Evolutionary conservation across 2,888 invertebrate species (phyloP), one percentile per base, ranked within the genome.

Genomic region (Biston stratarius): DNA sequence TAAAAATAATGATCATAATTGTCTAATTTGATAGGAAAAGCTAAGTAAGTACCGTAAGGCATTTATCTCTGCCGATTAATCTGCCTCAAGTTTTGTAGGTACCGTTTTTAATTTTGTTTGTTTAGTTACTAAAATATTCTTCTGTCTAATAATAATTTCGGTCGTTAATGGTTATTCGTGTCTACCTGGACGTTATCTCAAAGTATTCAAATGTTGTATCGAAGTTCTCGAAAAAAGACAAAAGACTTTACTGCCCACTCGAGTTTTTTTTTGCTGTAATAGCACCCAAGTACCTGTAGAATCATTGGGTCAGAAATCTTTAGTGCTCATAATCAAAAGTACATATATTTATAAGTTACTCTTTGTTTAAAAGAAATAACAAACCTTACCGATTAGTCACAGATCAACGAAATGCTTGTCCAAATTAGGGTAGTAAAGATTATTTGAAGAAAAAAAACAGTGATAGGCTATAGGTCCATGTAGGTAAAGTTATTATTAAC

Each of bases 181-280:
- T 61, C 38, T 64, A 64, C 59, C 59, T 64, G 53, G 53, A 49
- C 15, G 40, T 64, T 64, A 64, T 59, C 58, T 64, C 10, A 52
- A 45, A 52, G 33, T 24, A 38, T 64, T 36, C 51, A 51, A 63
- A 53, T 51, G 5, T 49, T 51, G 51, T 58, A 14, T 44, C 8
- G 24, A 12, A 55, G 15, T 24, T 44, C 42, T 55, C 42, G 33
- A 55, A 42, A 62, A 3, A 44, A 59, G 38, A 61, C 60, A 61
- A 67, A 40, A 47, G 52, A 34, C 38, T 59, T 56, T 63, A 59
- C 12, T 14, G 24, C 40, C 63, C 67, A 67, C 62, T 63, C 33
- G 62, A 49, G 62, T 14, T 44, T 65, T 49, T 52, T 59, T 38
- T 38, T 51, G 34, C 11, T 14, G 36, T 36, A 24, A 24, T 24